These are phyloP conservation scores for Coregonus suidteri DNA, from an alignment of 2,797 vertebrate genomes.

Conservation along the genomic window DNA sequence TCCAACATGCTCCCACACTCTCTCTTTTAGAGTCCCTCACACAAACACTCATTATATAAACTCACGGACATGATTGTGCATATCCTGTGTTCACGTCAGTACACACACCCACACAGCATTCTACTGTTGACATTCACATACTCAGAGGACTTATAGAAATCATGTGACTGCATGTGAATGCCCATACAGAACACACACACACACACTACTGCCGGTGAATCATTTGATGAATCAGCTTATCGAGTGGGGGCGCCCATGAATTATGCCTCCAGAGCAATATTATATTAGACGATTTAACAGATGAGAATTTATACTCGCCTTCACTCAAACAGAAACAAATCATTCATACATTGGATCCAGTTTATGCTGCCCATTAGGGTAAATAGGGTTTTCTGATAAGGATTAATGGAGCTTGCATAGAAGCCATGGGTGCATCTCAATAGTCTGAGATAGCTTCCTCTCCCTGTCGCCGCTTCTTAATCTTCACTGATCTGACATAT, in stretches of 20 bases:
- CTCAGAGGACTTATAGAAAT: too few species aligned
- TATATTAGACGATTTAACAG: slow-evolving; percentile 5
- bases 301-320: neutral
- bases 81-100: neutral
- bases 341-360: neutral
- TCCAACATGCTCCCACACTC: neutral
- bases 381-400: neutral
- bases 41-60: neutral
- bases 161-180: too few species aligned
- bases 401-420: neutral
- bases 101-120: neutral
- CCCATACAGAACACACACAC: neutral
- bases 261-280: neutral
- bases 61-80: neutral
- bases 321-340: neutral
- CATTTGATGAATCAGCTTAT: slow-evolving; percentile 7
- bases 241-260: neutral
- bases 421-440: neutral
- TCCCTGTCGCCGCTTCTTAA: too few species aligned
- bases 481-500: too few species aligned
- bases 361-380: neutral
- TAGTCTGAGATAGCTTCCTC: too few species aligned
- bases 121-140: too few species aligned
- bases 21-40: neutral
- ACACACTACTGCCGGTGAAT: neutral